Conservation (phyloP, 2,888 invertebrate genomes). For the Drosophila paramelanica region DNA sequence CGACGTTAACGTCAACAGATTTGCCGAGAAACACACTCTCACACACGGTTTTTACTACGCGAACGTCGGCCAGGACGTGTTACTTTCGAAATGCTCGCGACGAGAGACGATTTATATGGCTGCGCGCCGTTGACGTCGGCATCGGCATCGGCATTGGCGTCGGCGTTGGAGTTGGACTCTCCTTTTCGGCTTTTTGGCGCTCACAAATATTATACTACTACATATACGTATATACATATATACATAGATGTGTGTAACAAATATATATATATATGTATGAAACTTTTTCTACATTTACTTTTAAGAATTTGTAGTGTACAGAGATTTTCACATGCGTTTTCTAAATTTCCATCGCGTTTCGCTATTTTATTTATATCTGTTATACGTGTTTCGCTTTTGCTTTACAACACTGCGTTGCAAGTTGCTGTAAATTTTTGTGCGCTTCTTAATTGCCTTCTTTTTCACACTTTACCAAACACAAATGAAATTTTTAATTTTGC, state of each 20-base stretch:
- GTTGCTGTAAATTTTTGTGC: slow-evolving; percentile 28
- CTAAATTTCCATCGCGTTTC: slow-evolving; percentile 44
- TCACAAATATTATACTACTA: slow-evolving; percentile 62
- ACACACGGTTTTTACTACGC: slow-evolving; percentile 70
- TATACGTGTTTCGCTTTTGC: slow-evolving; percentile 17
- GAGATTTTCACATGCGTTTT: slow-evolving; percentile 74
- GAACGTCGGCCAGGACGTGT: slow-evolving; percentile 37
- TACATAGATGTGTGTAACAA: slow-evolving; percentile 48
- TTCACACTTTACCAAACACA: slow-evolving; percentile 18
- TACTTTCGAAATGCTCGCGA: slow-evolving; percentile 60
- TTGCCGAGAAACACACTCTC: slow-evolving; percentile 67
- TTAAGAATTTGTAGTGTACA: slow-evolving; percentile 81
- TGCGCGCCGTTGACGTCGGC: slow-evolving; percentile 55
- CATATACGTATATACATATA: slow-evolving; percentile 41
- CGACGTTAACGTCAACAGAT: slow-evolving; percentile 45
- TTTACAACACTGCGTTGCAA: slow-evolving; percentile 26
- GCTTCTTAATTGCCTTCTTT: slow-evolving; percentile 6
- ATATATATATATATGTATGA: slow-evolving; percentile 35
- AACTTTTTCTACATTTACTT: slow-evolving; percentile 64
- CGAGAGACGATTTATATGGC: slow-evolving; percentile 71
- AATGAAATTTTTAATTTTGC: slow-evolving; percentile 7
- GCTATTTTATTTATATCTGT: background rate
- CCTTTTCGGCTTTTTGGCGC: slow-evolving; percentile 78
- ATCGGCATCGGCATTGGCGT: slow-evolving; percentile 28
- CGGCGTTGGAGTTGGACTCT: slow-evolving; percentile 39